Conservation (phyloP, 2,113 vertebrate genomes). For the Catharus fuscescens region DNA sequence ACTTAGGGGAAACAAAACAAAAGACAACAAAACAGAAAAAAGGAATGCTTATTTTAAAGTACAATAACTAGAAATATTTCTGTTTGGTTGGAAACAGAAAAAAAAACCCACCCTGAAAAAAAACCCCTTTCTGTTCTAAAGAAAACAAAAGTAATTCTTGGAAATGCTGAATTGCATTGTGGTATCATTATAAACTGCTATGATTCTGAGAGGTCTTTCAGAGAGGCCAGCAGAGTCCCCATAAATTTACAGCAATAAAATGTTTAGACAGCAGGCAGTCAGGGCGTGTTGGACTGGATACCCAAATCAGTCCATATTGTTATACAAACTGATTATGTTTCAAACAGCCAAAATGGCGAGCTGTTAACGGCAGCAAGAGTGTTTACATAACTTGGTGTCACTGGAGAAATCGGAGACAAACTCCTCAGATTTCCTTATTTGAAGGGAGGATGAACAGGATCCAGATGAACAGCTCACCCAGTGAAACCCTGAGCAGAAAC, state of each 20-base stretch:
- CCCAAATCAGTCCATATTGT: neutral
- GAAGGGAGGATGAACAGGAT: neutral
- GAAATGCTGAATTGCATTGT: conserved; percentile 41
- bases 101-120: neutral
- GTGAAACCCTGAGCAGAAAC: neutral
- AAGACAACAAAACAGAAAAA: neutral
- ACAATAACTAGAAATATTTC: neutral
- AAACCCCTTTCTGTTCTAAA: neutral
- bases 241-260: conserved; percentile 45
- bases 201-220: neutral
- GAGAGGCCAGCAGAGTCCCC: neutral
- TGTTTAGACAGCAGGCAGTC: conserved; percentile 18
- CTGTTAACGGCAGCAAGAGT: neutral
- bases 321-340: conserved; percentile 37
- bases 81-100: neutral
- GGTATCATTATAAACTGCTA: neutral
- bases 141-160: conserved; percentile 45
- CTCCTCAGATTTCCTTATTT: neutral
- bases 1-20: neutral
- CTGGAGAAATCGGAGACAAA: neutral
- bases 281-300: neutral
- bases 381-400: conserved; percentile 20
- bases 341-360: conserved; percentile 15
- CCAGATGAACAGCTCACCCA: neutral
- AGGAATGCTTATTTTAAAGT: neutral